Evolutionary conservation across 2,888 invertebrate species (phyloP).

Genomic region (Lumbricus terrestris): DNA sequence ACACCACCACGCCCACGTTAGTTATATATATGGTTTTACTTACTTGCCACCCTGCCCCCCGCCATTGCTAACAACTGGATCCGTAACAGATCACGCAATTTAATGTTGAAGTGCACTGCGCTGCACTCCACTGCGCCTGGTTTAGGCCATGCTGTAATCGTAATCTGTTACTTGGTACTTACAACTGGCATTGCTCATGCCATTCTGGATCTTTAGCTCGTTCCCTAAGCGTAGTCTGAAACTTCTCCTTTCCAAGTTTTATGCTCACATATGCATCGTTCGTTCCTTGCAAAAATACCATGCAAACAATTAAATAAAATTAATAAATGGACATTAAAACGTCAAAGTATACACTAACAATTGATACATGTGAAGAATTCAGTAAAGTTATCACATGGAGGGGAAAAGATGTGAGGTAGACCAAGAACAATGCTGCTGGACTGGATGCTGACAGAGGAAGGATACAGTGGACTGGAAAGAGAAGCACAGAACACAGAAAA

Average conservation of each 20-base stretch:
- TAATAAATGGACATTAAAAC: no score
- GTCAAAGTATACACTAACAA: no score
- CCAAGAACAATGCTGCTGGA: no score
- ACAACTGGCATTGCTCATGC: constrained; percentile 96
- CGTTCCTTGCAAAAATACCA: constrained; percentile 30
- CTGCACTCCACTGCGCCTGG: neutral
- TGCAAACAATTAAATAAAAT: neutral
- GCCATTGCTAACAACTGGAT: neutral
- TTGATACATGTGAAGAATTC: no score
- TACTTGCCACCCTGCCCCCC: neutral
- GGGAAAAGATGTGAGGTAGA: no score
- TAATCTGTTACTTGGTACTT: constrained; percentile 59
- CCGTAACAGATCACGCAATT: neutral
- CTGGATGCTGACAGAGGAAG: no score
- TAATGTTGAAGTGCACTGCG: neutral
- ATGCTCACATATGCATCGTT: constrained; percentile 92
- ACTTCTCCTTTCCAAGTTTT: constrained; percentile 90
- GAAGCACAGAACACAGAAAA: no score
- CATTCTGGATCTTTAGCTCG: constrained; percentile 81
- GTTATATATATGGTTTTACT: neutral
- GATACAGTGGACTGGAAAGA: no score
- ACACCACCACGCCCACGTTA: no score
- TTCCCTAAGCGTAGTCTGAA: constrained; percentile 91
- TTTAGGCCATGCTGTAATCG: neutral
- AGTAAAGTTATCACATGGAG: no score